Evolutionary conservation across 1,140 invertebrate genomes (phyloP).

Genomic region (Theocolax elegans): DNA sequence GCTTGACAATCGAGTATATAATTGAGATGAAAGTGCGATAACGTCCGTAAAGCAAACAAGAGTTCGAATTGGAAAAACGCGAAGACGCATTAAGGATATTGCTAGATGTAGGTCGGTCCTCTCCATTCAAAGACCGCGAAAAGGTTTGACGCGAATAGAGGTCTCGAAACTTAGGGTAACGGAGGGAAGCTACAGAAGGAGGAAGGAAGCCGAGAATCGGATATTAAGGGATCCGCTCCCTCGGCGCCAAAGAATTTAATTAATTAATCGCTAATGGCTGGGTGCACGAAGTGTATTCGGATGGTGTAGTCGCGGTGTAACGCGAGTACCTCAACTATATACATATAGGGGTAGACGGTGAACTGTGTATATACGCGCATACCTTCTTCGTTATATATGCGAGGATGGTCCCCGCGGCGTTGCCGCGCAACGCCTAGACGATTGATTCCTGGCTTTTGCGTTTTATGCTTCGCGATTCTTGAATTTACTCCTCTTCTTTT

Average conservation of each 20-base stretch:
- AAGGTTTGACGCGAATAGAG: too few relatives aligned
- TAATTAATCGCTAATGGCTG: conserved; percentile 38
- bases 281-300: too few relatives aligned
- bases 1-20: too few relatives aligned
- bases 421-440: conserved; percentile 22
- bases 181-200: background rate
- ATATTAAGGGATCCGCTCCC: background rate
- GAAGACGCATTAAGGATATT: background rate
- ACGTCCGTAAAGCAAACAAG: too few relatives aligned
- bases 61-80: too few relatives aligned
- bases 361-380: conserved; percentile 10
- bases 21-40: too few relatives aligned
- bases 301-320: too few relatives aligned
- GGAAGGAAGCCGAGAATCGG: background rate
- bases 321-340: background rate
- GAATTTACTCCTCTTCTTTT: conserved; percentile 16
- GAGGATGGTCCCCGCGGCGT: conserved; percentile 4
- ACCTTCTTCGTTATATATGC: background rate
- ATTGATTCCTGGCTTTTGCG: conserved; percentile 16
- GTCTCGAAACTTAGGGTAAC: too few relatives aligned
- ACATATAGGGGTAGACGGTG: background rate
- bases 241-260: conserved; percentile 35
- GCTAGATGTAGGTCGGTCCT: too few relatives aligned
- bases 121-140: too few relatives aligned
- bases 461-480: background rate